Base-by-base conservation (phyloP, 2,113 vertebrate species). In the Atractosteus spatula region DNA sequence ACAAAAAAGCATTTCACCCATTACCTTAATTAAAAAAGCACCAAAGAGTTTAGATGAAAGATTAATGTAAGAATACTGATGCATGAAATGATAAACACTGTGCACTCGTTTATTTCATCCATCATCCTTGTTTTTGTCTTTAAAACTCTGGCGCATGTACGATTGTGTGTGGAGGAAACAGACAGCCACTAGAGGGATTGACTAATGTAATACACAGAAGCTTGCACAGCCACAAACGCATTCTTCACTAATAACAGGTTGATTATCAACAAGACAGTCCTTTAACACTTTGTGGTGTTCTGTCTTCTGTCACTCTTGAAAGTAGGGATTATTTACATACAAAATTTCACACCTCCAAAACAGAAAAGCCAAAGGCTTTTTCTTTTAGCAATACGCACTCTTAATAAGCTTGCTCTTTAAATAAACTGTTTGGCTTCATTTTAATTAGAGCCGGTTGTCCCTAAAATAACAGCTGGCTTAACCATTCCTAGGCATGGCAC, bases 21-120 rank as follows among this genome's bases (percentile, higher is more conserved):
- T 89, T 86, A 86, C 84, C 84, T 83, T 83, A 82, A 84, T 84
- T 85, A 70, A 78, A 75, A 83, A 85, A 85, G 81, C 82, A 83
- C 69, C 73, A 80, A 71, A 80, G 14, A 42, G 62, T 54, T 47
- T 55, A 14, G 17, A 44, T 55, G 55, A 70, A 73, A 57, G 54
- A 73, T 51, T 70, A 75, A 64, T 51, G 64, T 44, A 65, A 63
- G 77, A 66, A 73, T 74, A 66, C 79, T 80, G 69, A 69, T 69
- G 66, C 55, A 74, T 54, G 72, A 59, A 41, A n/a, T 62, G 67
- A 57, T 81, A 80, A 78, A 81, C 67, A 76, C 75, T 66, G 72
- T 72, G 63, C 72, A 78, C 74, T 78, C 73, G 77, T 78, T 80
- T 74, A 63, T 68, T 76, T 69, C 54, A 41, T 62, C 51, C 70